Evolutionary conservation across 2,113 vertebrate genomes (phyloP).

Genomic region (Aythya baeri): DNA sequence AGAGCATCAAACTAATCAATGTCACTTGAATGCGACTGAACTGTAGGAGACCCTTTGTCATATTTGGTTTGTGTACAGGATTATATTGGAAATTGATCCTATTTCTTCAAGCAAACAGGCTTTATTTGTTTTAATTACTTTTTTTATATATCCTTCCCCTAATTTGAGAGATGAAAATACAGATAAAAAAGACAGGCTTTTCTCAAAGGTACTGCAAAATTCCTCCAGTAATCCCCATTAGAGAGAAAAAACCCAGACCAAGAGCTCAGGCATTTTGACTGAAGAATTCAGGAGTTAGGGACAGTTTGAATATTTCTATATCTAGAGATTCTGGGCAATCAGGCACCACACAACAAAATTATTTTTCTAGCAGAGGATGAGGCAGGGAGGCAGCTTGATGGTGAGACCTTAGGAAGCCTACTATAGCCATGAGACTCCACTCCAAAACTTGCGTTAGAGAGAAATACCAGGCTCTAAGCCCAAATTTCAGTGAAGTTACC

Average conservation of each 20-base stretch:
- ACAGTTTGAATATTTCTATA: background rate
- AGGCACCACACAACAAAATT: background rate
- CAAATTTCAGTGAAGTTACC: background rate
- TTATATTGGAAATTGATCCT: constrained; percentile 59
- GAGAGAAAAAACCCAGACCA: background rate
- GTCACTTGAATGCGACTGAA: background rate
- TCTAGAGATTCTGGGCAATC: background rate
- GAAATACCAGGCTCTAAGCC: background rate
- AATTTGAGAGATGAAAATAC: background rate
- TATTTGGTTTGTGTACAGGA: background rate
- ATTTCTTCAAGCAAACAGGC: background rate
- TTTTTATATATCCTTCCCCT: background rate
- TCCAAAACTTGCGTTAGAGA: background rate
- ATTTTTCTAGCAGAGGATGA: background rate
- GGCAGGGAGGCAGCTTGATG: background rate
- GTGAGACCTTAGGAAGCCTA: background rate
- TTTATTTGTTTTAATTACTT: constrained; percentile 9
- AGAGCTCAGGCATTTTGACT: background rate
- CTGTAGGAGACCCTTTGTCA: constrained; percentile 31
- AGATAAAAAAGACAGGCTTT: background rate
- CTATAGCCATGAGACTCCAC: background rate
- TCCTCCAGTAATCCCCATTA: background rate
- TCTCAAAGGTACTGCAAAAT: background rate
- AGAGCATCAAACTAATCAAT: constrained; percentile 1
- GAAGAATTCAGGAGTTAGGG: background rate